Conservation (phyloP, 2,888 invertebrate genomes). For the Nasonia oneida region DNA sequence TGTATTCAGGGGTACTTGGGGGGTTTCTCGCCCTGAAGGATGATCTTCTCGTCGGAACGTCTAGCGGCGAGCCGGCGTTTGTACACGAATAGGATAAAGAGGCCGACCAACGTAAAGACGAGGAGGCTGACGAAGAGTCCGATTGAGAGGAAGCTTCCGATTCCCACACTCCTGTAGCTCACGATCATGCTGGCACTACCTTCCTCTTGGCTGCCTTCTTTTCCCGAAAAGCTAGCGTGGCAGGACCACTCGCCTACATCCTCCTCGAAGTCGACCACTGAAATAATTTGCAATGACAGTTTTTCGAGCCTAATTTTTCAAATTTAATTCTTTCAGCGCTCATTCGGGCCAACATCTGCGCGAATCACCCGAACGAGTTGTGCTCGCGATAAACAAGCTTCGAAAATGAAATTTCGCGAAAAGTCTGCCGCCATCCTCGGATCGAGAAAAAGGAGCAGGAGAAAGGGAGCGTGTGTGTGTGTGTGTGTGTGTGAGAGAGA, state of each 20-base stretch:
- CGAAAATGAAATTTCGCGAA: slow-evolving; percentile 51
- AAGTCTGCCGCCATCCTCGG: not conserved
- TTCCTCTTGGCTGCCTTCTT: slow-evolving; percentile 15
- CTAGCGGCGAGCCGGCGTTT: slow-evolving; percentile 23
- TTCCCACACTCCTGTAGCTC: not conserved
- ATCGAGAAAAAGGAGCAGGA: not conserved
- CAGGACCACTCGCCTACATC: slow-evolving; percentile 61
- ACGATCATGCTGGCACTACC: not conserved
- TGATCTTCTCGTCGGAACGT: slow-evolving; percentile 37
- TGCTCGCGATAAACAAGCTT: slow-evolving; percentile 31
- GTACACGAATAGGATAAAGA: slow-evolving; percentile 51
- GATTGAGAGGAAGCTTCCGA: slow-evolving; percentile 22
- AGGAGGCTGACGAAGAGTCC: slow-evolving; percentile 41
- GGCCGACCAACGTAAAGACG: slow-evolving; percentile 24
- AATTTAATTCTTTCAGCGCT: not conserved
- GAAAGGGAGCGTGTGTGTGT: not conserved
- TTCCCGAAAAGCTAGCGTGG: slow-evolving; percentile 42
- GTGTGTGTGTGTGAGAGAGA: not conserved
- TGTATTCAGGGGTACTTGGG: slow-evolving; percentile 29
- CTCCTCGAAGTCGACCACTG: slow-evolving; percentile 28
- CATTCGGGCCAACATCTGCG: slow-evolving; percentile 8
- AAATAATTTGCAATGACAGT: not conserved
- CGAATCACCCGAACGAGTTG: slow-evolving; percentile 1
- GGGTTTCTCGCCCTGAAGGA: slow-evolving; percentile 11
- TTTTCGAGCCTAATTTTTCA: not conserved